Evolutionary conservation across 1,140 invertebrate species (phyloP).

Genomic region (Drosophila guanche): DNA sequence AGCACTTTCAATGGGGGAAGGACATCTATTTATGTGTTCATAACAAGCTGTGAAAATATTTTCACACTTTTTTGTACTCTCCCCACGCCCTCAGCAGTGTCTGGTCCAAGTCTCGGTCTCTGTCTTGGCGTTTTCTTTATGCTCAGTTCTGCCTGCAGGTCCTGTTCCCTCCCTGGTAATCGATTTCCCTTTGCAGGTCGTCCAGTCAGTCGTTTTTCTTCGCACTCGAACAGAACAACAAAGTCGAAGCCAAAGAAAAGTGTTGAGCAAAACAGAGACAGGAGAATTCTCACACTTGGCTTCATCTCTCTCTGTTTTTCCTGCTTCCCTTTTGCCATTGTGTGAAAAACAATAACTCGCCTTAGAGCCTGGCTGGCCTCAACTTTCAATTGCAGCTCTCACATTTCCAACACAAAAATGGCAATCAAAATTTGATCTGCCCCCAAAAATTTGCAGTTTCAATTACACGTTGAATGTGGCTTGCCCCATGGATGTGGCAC

Average conservation of each 20-base stretch:
- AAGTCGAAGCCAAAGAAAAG: constrained; percentile 42
- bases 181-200: constrained; percentile 54
- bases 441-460: constrained; percentile 29
- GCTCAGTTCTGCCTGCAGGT: constrained; percentile 26
- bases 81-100: constrained; percentile 22
- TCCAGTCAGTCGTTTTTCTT: constrained; percentile 42
- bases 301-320: constrained; percentile 22
- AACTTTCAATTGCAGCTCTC: constrained; percentile 20
- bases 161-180: constrained; percentile 33
- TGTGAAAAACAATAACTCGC: constrained; percentile 50
- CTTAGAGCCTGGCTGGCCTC: constrained; percentile 9
- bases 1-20: constrained; percentile 5
- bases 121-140: constrained; percentile 31
- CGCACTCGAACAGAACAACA: constrained; percentile 53
- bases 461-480: constrained; percentile 17
- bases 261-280: constrained; percentile 1
- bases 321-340: constrained; percentile 3
- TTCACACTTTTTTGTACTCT: constrained; percentile 44
- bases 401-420: constrained; percentile 8
- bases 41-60: constrained; percentile 74
- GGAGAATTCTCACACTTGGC: constrained; percentile 33
- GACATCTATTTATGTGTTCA: constrained; percentile 52
- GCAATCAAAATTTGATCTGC: constrained; percentile 25
- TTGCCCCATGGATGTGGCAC: not conserved
- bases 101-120: constrained; percentile 36